A percentile compares a stretch with the other conserved stretches of the same genome.
phyloP scores from a whole-genome alignment of 2,113 vertebrate genomes.

The Montifringilla adamsi region DNA sequence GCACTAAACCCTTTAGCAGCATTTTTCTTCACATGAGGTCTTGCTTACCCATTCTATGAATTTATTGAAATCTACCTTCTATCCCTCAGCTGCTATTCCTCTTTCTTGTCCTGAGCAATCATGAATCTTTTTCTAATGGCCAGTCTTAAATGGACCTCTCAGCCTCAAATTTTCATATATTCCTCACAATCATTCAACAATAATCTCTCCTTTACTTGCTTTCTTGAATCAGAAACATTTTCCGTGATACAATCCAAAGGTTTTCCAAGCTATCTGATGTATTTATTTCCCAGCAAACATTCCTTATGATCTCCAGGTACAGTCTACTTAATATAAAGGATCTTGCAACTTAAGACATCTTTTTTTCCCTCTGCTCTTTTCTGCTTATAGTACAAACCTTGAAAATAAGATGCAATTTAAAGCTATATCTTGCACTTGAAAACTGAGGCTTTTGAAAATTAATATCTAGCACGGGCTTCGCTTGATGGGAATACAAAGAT shows the following conservation, averaged over 20 bases:
- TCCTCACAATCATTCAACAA: background rate
- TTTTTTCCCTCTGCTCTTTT: background rate
- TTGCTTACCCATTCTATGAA: background rate
- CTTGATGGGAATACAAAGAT: background rate
- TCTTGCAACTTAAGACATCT: background rate
- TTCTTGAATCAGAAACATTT: background rate
- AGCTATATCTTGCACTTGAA: background rate
- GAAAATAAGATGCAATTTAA: background rate
- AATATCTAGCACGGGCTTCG: accelerated
- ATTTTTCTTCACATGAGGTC: background rate
- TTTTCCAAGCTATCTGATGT: background rate
- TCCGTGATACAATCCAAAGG: background rate
- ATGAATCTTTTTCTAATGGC: background rate
- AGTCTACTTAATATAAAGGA: background rate
- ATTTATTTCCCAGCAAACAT: background rate
- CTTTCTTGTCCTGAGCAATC: background rate
- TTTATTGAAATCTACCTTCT: background rate
- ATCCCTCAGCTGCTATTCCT: background rate
- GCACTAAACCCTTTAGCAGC: background rate
- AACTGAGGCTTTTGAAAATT: background rate
- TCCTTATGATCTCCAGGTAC: background rate
- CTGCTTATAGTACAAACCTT: background rate
- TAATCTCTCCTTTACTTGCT: background rate
- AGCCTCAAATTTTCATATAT: background rate
- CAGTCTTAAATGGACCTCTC: background rate